Evolutionary conservation across 2,888 invertebrate species (phyloP).

Genomic region (Pyrocoelia pectoralis): DNA sequence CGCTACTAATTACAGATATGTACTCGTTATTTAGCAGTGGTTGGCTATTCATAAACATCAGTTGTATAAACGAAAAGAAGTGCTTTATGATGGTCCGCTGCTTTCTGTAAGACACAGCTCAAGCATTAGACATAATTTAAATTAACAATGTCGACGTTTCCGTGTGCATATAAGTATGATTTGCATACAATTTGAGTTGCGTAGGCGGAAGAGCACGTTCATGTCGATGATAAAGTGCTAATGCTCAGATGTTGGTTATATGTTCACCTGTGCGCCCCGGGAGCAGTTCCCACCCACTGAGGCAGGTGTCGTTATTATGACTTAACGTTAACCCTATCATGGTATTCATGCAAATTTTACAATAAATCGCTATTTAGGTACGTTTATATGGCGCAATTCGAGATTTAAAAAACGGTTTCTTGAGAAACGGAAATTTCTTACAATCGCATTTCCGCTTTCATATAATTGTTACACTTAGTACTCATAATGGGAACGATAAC

Average conservation of each 20-base stretch:
- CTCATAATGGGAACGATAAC: constrained; percentile 40
- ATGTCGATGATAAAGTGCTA: constrained; percentile 47
- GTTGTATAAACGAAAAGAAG: constrained; percentile 31
- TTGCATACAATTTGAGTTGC: constrained; percentile 46
- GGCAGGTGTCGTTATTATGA: constrained; percentile 46
- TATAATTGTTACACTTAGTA: constrained; percentile 37
- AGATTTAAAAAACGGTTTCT: constrained; percentile 40
- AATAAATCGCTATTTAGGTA: constrained; percentile 39
- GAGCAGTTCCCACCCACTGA: constrained; percentile 44
- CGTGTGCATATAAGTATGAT: constrained; percentile 44
- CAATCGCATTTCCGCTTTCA: constrained; percentile 36
- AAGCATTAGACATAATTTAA: constrained; percentile 47
- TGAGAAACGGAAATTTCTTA: constrained; percentile 37
- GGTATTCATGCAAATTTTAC: constrained; percentile 39
- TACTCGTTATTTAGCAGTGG: constrained; percentile 42
- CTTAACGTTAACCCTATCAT: constrained; percentile 43
- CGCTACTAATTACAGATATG: constrained; percentile 49
- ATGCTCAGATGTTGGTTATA: constrained; percentile 42
- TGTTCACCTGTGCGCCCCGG: constrained; percentile 46
- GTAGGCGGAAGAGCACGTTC: constrained; percentile 44
- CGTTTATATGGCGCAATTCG: constrained; percentile 32
- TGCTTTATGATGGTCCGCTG: constrained; percentile 44
- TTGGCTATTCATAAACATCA: constrained; percentile 40
- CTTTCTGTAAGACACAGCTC: constrained; percentile 47
- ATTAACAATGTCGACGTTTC: constrained; percentile 39